Conservation (phyloP, 2,888 invertebrate genomes). For the Eugnorisma glareosa region DNA sequence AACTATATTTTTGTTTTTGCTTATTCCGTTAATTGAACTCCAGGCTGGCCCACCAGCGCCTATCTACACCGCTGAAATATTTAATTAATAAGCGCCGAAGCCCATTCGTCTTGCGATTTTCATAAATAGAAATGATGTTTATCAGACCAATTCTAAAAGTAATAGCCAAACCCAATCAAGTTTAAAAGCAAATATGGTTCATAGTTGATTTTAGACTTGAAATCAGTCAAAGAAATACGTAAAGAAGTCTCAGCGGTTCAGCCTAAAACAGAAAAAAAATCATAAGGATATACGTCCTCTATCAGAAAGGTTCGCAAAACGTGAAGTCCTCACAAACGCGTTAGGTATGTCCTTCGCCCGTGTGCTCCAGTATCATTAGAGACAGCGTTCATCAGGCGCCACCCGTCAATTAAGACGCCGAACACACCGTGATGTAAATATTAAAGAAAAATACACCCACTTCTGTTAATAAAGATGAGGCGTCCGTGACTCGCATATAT, state of each 20-base stretch:
- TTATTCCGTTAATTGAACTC: slow-evolving; percentile 30
- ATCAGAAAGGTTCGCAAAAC: slow-evolving; percentile 10
- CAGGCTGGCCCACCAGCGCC: not conserved
- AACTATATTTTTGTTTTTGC: not conserved
- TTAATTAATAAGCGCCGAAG: slow-evolving; percentile 14
- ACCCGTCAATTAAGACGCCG: slow-evolving; percentile 78
- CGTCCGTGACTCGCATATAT: slow-evolving; percentile 80
- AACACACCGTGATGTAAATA: slow-evolving; percentile 75
- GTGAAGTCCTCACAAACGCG: slow-evolving; percentile 39
- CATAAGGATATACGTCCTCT: slow-evolving; percentile 7
- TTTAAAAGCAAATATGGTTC: not conserved
- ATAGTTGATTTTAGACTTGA: not conserved
- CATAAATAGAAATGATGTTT: not conserved
- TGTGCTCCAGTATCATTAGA: slow-evolving; percentile 70
- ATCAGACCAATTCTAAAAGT: not conserved
- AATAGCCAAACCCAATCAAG: not conserved
- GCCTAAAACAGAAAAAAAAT: not conserved
- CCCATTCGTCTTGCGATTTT: not conserved
- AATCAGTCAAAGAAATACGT: not conserved
- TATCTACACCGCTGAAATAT: not conserved
- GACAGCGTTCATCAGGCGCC: slow-evolving; percentile 75
- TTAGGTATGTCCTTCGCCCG: slow-evolving; percentile 34
- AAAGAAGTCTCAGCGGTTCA: not conserved
- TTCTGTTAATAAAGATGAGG: slow-evolving; percentile 83
- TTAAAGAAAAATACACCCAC: slow-evolving; percentile 77